Conservation (phyloP, 2,113 vertebrate species). For the Smithornis capensis region DNA sequence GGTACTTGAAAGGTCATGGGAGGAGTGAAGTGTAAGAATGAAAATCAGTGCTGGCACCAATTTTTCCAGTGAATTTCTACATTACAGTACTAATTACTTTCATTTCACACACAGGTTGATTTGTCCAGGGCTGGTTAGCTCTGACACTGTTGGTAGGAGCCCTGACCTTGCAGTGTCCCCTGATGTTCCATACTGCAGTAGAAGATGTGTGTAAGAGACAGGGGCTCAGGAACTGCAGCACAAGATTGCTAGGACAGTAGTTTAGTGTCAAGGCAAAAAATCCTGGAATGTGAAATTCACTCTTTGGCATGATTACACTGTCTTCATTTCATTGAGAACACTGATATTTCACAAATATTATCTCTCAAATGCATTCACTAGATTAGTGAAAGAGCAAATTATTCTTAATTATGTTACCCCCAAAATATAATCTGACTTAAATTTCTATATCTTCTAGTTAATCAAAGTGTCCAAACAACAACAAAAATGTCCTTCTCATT, state of each 20-base stretch:
- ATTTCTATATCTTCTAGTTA: slow-evolving; percentile 50
- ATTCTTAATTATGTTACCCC: slow-evolving; percentile 50
- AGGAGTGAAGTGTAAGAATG: neutral
- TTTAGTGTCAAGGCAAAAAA: neutral
- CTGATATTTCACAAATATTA: neutral
- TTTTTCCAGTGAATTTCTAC: neutral
- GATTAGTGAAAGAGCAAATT: slow-evolving; percentile 34
- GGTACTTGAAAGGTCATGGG: neutral
- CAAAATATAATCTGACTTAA: slow-evolving; percentile 43
- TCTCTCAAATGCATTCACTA: neutral
- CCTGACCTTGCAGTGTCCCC: fast-evolving
- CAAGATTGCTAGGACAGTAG: neutral
- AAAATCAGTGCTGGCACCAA: neutral
- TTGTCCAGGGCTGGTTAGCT: neutral
- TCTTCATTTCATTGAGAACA: neutral
- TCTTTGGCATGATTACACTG: neutral
- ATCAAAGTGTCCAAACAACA: slow-evolving; percentile 38
- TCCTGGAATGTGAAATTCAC: neutral
- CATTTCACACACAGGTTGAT: neutral
- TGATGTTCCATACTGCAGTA: neutral
- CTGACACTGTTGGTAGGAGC: neutral
- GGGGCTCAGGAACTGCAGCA: neutral
- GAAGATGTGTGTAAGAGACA: neutral
- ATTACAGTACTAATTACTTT: neutral
- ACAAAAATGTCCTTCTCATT: slow-evolving; percentile 24